Base-by-base conservation (phyloP, 1,140 invertebrate genomes). In the Zaprionus camerounensis region DNA sequence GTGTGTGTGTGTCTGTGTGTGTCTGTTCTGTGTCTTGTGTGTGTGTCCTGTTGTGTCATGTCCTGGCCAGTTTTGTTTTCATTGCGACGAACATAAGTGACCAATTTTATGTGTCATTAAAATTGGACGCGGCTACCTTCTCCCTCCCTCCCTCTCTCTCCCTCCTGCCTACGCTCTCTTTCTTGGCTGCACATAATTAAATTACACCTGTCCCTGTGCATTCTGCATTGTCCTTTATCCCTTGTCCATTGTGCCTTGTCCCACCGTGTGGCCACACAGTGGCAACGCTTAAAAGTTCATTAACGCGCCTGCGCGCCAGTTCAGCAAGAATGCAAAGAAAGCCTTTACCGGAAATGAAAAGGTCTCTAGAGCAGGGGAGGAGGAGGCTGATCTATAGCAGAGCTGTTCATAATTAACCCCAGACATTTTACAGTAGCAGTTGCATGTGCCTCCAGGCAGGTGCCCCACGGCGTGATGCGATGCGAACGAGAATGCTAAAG, bases 101-200 rank as follows among this genome's bases (percentile, higher is more conserved):
- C 85, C 85, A 88, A 88, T 88, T 88, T 88, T 90, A 88, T 88
- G 85, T 88, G 86, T 88, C 85, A 88, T 88, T 88, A 88, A 88
- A 88, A 88, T 85, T 85, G 85, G 82, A 90, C 85, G 85, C 85
- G 36, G 59, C 70, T 81, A 72, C 74, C 66, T 85, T 82, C 57
- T 44, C 64, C 53, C 36, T 64, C 75, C 49, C 64, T 20, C 20
- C 1, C 24, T 11, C 9, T 31, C 11, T 17, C 44, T 53, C n/a
- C 34, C 65, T 31, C 28, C 38, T 49, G 11, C 22, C 7, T 3
- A 15, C 28, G 15, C 44, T 36, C n/a, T 36, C 24, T 59, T 57
- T 46, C 38, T 26, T 44, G 51, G 55, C 62, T 83, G 80, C 71
- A 71, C 86, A 85, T 88, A 90, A 88, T 88, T 88, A 88, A 88